phyloP scores from a whole-genome alignment of 2,888 invertebrate genomes.

The Pseudanteris insignis region DNA sequence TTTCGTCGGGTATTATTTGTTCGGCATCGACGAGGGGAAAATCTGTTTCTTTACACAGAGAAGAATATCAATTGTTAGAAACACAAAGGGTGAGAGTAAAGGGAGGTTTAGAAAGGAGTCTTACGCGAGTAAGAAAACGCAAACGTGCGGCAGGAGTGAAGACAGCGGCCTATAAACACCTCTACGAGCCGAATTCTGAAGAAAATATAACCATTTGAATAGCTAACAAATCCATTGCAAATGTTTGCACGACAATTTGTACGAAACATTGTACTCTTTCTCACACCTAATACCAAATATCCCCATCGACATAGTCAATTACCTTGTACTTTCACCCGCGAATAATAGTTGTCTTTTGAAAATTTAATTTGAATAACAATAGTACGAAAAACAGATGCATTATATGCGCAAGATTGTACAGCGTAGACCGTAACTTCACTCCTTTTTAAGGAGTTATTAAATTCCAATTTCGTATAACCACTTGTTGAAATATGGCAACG shows the following conservation, averaged over 20 bases:
- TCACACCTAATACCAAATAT: conserved; percentile 16
- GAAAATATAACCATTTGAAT: conserved; percentile 68
- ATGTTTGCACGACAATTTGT: conserved; percentile 66
- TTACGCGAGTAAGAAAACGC: conserved; percentile 48
- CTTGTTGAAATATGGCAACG: background rate
- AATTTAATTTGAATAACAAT: too few relatives aligned
- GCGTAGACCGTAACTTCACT: too few relatives aligned
- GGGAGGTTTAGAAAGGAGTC: conserved; percentile 46
- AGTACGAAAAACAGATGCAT: too few relatives aligned
- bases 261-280: conserved; percentile 50
- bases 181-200: conserved; percentile 66
- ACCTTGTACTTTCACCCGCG: conserved; percentile 28
- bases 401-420: too few relatives aligned
- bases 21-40: conserved; percentile 61
- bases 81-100: conserved; percentile 61
- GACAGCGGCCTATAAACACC: conserved; percentile 43
- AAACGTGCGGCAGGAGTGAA: conserved; percentile 41
- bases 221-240: conserved; percentile 67
- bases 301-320: conserved; percentile 14
- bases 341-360: too few relatives aligned
- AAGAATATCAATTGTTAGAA: conserved; percentile 67
- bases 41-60: conserved; percentile 65
- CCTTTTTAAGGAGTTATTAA: too few relatives aligned
- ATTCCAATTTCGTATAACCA: too few relatives aligned
- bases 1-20: conserved; percentile 63